Evolutionary conservation across 2,888 invertebrate species (phyloP), one percentile per base, ranked within the genome.

Genomic region (Clanis bilineata): DNA sequence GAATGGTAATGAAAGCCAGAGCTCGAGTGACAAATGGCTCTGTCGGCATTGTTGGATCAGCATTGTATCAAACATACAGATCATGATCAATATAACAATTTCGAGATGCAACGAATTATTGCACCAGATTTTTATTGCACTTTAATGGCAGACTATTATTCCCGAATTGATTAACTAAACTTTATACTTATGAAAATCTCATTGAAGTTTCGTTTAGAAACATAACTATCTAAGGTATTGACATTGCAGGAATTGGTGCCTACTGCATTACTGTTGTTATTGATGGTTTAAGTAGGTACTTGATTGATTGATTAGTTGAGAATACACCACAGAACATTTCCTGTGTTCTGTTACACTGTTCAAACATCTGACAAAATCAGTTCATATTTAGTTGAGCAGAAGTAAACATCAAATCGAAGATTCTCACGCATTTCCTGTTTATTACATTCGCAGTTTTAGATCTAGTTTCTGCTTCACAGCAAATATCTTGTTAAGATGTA

Each of bases 41-140:
- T 67, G 64, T 65, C 67, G 64, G 65, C 71, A 79, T 85, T 89
- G 85, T 86, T 78, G 74, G 72, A 73, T 63, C 68, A 68, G 79
- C 77, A 79, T 83, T 84, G 84, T 86, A 74, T 79, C 78, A 80
- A 74, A 79, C 71, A 82, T 81, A 77, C 79, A 80, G 81, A 86
- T 83, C 81, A 80, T 73, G 73, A 68, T 56, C 56, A 57, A 57
- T 21, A 15, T 10, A 38, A 36, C 25, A 22, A 4, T 12, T 45
- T 23, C 28, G 47, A 15, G 32, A 28, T 47, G 1, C n/a, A 28
- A 51, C 47, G 25, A 25, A 32, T 25, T 6, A 6, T 25, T n/a
- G 25, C 47, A n/a, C 9, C 15, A 9, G 7, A 25, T 15, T 51
- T 51, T 2, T 18, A 15, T 18, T 28, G 2, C 7, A 9, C 15